Evolutionary conservation across 2,113 vertebrate species (phyloP), one percentile per base, ranked within the genome.

Genomic region (Castor canadensis): DNA sequence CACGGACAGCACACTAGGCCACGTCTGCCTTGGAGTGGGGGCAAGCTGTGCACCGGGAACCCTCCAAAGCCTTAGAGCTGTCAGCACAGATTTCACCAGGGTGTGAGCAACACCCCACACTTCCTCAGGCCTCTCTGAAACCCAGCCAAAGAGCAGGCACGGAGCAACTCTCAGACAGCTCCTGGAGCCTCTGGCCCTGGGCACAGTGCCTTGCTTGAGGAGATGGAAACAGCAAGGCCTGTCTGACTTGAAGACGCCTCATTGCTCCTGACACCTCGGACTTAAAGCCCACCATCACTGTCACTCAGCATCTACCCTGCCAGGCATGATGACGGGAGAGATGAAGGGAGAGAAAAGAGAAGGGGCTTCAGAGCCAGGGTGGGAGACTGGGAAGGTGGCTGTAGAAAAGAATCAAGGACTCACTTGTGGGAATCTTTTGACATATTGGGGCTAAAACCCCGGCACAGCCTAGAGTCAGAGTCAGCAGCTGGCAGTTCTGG

Each of bases 181-280:
- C 80, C 87, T 0, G 3, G 76, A 87, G 87, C 90, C 92, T 87
- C 45, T 43, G 49, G 87, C 75, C 92, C 94, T 75, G 87, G 96
- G 84, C 95, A 62, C 38, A 0, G 71, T 92, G 92, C 90, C 87
- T 94, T 0, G 0, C 66, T 89, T 30, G 40, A 35, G 72, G 81
- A 58, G 84, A 90, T 79, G 76, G 90, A 92, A 95, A 81, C 9
- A 30, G 72, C 5, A 0, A 92, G 76, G 60, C 54, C 54, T 3
- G 10, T 88, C 47, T 95, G 82, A 86, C 9, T 72, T 0, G 28
- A 71, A 90, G 95, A 95, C 0, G 73, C 84, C 66, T 96, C 87
- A 90, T 95, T 92, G 95, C 72, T 90, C 85, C 88, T 96, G 96
- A 95, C 92, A 96, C 92, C 76, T 96, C 0, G 8, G 81, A 75